Percentiles rank a stretch among this genome's conserved stretches.
Conservation (phyloP, 2,113 vertebrate genomes). For the Diadophis punctatus region DNA sequence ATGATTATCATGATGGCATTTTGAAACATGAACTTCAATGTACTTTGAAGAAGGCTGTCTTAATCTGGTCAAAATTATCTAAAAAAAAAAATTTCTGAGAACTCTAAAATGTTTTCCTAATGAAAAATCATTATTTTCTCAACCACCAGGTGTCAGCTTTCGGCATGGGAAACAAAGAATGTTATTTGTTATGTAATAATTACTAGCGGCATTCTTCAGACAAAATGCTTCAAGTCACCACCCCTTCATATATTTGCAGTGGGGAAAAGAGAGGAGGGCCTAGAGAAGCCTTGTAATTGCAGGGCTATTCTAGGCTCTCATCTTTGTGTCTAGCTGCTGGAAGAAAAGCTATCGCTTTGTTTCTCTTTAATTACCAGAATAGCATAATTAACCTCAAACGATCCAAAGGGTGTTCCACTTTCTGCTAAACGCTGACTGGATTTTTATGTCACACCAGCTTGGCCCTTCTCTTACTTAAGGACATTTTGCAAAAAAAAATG, state of each 20-base stretch:
- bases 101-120: background rate
- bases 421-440: background rate
- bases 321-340: background rate
- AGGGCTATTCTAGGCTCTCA: background rate
- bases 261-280: background rate
- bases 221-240: background rate
- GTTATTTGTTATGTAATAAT: background rate
- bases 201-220: background rate
- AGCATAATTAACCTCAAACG: background rate
- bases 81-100: background rate
- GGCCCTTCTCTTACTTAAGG: background rate
- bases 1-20: background rate
- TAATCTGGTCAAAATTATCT: background rate
- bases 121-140: background rate
- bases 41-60: background rate
- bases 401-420: background rate
- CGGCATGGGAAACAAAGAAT: background rate
- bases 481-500: background rate
- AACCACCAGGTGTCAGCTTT: constrained; percentile 21
- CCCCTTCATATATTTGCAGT: background rate
- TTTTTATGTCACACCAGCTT: background rate
- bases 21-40: background rate
- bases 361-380: background rate
- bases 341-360: background rate
- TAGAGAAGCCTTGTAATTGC: background rate